These are phyloP conservation scores for Eulithis testata DNA, from an alignment of 2,888 invertebrate genomes.

Conservation along the genomic window DNA sequence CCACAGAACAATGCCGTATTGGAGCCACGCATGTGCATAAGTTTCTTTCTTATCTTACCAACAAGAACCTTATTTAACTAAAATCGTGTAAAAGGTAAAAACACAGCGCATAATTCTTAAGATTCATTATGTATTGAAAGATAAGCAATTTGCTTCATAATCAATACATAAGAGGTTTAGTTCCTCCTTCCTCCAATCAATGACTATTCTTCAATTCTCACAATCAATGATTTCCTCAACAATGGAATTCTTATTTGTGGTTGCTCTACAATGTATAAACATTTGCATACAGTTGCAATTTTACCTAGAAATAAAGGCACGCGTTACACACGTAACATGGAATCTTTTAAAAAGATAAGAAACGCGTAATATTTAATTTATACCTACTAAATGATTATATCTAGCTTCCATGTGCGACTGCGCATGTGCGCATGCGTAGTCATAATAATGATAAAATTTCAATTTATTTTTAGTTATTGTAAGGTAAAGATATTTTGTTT, in stretches of 20 bases:
- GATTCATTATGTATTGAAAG: background rate
- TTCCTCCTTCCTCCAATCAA: conserved; percentile 30
- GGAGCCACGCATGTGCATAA: no score
- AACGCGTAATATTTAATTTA: conserved; percentile 8
- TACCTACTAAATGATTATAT: background rate
- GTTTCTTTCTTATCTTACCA: no score
- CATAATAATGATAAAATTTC: no score
- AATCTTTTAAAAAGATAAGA: conserved; percentile 23
- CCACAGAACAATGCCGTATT: no score
- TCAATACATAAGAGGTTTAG: conserved; percentile 1
- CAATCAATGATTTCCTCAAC: conserved; percentile 29
- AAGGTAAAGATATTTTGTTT: no score
- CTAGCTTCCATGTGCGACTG: no score
- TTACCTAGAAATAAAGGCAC: conserved; percentile 15
- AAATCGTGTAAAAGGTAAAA: no score
- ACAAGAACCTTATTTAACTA: no score
- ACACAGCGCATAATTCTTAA: background rate
- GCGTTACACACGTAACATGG: conserved; percentile 5
- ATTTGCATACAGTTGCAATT: conserved; percentile 18
- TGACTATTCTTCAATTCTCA: conserved; percentile 23
- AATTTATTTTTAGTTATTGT: no score
- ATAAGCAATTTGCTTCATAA: background rate
- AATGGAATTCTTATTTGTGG: conserved; percentile 27
- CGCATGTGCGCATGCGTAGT: no score
- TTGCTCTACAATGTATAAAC: background rate